A percentile compares a stretch with the other conserved stretches of the same genome.
Conservation (phyloP, 2,797 vertebrate genomes). For the Spinus pinus region DNA sequence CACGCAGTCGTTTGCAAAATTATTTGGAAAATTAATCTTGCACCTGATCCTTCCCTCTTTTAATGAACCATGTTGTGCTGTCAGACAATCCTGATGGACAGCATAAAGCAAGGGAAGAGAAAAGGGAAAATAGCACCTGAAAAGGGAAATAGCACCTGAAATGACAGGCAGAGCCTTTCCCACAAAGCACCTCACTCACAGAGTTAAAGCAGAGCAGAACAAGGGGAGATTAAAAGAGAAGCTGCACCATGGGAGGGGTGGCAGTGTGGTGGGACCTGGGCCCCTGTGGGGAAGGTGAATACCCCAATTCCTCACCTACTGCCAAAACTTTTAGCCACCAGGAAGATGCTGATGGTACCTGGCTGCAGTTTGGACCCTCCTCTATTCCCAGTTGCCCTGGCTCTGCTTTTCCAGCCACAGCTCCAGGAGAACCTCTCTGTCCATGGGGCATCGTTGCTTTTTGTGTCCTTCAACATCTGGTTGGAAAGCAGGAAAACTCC, state of each 20-base stretch:
- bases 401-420: not conserved
- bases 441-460: accelerated
- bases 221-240: not conserved
- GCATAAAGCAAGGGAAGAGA: not conserved
- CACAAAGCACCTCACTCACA: not conserved
- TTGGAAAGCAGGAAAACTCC: not conserved
- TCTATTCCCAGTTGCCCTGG: not conserved
- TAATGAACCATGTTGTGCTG: accelerated
- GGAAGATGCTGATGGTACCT: not conserved
- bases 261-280: not conserved
- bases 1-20: not conserved
- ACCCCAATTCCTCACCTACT: not conserved
- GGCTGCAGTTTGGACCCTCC: not conserved
- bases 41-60: not conserved
- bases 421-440: not conserved
- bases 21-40: not conserved
- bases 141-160: not conserved
- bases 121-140: not conserved
- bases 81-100: not conserved
- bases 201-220: not conserved
- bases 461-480: not conserved
- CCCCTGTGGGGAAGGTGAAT: not conserved
- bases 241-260: not conserved
- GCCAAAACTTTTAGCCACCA: not conserved
- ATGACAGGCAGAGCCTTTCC: not conserved